A percentile compares a stretch with the other conserved stretches of the same genome.
These are phyloP conservation scores for Spodoptera exigua DNA, from an alignment of 2,888 invertebrate species.

Conservation along the genomic window DNA sequence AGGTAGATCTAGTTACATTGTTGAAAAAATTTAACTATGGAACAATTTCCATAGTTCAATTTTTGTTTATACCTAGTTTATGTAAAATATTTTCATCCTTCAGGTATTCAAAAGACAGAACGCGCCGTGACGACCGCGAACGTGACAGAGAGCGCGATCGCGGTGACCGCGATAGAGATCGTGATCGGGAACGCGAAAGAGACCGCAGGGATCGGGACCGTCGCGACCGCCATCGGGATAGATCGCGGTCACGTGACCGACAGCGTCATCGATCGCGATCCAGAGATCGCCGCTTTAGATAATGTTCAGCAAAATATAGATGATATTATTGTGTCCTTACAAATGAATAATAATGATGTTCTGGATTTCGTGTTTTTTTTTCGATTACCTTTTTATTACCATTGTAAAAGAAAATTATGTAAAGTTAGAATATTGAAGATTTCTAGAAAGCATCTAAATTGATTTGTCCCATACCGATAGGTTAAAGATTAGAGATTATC, in stretches of 20 bases:
- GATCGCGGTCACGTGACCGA: constrained; percentile 72
- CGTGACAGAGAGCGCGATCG: constrained; percentile 62
- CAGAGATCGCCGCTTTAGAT: constrained; percentile 82
- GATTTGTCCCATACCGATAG: no score
- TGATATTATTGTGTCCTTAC: constrained; percentile 65
- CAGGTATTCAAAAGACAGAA: constrained; percentile 84
- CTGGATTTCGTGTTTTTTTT: constrained; percentile 45
- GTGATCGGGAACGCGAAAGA: constrained; percentile 59
- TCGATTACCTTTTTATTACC: not conserved
- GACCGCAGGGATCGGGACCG: constrained; percentile 62
- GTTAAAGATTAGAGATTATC: no score
- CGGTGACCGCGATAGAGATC: constrained; percentile 59
- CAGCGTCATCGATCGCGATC: constrained; percentile 77
- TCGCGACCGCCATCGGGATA: constrained; percentile 71
- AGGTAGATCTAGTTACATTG: constrained; percentile 59
- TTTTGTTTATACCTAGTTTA: no score
- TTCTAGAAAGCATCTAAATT: no score
- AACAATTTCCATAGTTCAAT: no score
- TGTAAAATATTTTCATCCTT: constrained; percentile 40
- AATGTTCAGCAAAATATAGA: constrained; percentile 64
- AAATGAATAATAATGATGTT: constrained; percentile 76
- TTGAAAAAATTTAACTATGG: no score
- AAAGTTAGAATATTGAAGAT: no score
- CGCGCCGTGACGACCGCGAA: constrained; percentile 79
- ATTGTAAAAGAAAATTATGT: not conserved